Evolutionary conservation across 1,140 invertebrate genomes (phyloP).

Genomic region (Formica selysi): DNA sequence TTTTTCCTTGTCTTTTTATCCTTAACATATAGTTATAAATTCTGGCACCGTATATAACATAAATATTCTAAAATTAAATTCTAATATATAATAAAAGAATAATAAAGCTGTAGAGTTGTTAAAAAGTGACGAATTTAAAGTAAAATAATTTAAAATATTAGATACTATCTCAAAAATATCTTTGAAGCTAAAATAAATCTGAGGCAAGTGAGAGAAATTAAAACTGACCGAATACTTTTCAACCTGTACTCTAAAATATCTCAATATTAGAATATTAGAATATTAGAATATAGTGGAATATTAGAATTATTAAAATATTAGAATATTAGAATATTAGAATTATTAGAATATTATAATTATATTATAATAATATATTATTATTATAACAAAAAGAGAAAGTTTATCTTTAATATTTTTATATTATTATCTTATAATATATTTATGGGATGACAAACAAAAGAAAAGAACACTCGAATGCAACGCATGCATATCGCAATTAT

Average conservation of each 20-base stretch:
- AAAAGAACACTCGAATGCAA: constrained; percentile 1
- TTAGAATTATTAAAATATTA: background rate
- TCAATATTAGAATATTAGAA: too few relatives aligned
- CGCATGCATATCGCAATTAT: background rate
- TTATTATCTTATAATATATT: background rate
- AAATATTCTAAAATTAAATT: background rate
- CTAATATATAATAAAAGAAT: background rate
- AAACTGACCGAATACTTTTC: background rate
- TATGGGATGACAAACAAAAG: background rate
- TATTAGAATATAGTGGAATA: too few relatives aligned
- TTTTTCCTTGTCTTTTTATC: background rate
- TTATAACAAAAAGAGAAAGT: too few relatives aligned
- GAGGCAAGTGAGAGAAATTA: background rate
- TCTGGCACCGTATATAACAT: background rate
- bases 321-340: too few relatives aligned
- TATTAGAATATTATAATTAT: too few relatives aligned
- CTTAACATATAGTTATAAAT: background rate
- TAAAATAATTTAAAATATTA: background rate
- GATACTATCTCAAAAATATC: background rate
- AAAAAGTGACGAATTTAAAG: background rate
- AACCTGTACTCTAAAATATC: background rate
- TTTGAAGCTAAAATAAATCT: background rate
- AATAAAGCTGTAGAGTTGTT: background rate
- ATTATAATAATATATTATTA: too few relatives aligned
- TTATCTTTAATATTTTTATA: background rate